Base-by-base conservation (phyloP, 2,113 vertebrate species). In the Grantiella picta region DNA sequence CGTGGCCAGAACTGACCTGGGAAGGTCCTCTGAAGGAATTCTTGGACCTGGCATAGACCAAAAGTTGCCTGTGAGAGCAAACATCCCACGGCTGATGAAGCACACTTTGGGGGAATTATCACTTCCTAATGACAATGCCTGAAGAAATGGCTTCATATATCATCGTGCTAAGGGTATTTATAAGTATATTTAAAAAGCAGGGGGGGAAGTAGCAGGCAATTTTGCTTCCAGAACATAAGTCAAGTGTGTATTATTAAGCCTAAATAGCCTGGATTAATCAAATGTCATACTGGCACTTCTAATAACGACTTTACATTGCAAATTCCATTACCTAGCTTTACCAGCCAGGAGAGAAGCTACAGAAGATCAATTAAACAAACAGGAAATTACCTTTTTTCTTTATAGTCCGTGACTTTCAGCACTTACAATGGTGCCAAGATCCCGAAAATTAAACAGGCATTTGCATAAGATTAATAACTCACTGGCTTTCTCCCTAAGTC, bases 191-290 rank as follows among this genome's bases (percentile, higher is more conserved):
- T 93, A 10, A 82, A 92, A 95, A 73, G 44, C 61, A 66, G 25
- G 53, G 90, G 52, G 64, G 29, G 65, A 73, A 95, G 82, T 61
- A 82, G 38, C 63, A 94, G 69, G 77, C 64, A 93, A 87, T 96
- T 95, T 88, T 88, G 73, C 85, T 95, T 72, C 87, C 82, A 95
- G 87, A 95, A 90, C 70, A 53, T 95, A 96, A 84, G 89, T 84
- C 78, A 86, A 93, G 89, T 81, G 85, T 95, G 72, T 92, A 82
- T 92, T 95, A 96, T 95, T 85, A 96, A 90, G 68, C 82, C 82
- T 95, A 96, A 98, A 94, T 86, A 96, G 92, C 92, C 79, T 47
- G 40, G 77, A 94, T 97, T 96, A 97, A 98, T 97, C 96, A 97
- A 96, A 96, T 97, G 95, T 96, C 95, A 94, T 72, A 73, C 90